These are phyloP conservation scores for Anthonomus grandis DNA, from an alignment of 1,140 invertebrate genomes.

Conservation along the genomic window DNA sequence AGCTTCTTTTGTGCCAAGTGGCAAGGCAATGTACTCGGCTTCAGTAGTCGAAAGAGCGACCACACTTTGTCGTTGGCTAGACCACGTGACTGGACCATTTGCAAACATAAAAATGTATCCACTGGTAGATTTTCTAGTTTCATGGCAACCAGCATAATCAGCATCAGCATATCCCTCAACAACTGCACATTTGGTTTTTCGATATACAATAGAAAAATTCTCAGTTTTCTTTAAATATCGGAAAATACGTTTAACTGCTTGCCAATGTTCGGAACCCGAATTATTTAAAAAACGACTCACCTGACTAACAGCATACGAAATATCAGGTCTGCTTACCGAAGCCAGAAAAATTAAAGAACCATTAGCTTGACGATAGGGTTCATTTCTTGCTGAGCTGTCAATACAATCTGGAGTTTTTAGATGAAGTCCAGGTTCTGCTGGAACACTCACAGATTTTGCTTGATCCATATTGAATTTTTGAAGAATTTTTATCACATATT, in stretches of 20 bases:
- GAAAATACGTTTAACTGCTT: background rate
- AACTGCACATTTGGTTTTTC: no score
- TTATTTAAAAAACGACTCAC: background rate
- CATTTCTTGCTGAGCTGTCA: background rate
- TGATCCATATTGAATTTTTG: no score
- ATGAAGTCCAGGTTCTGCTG: background rate
- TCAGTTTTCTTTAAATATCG: background rate
- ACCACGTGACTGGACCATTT: background rate
- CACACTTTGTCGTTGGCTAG: background rate
- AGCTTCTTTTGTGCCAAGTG: no score
- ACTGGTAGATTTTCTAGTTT: no score
- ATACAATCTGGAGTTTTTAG: no score
- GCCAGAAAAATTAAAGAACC: background rate
- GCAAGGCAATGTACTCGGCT: no score
- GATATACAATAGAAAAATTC: background rate
- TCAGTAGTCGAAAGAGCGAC: background rate
- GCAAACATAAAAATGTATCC: no score
- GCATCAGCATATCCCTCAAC: background rate
- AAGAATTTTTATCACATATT: no score
- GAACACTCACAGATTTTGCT: slow-evolving; percentile 16
- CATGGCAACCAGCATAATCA: background rate
- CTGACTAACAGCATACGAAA: background rate
- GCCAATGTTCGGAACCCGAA: background rate
- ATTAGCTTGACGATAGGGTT: background rate
- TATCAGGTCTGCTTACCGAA: background rate